Conservation (phyloP, 1,140 invertebrate genomes). For the Stenopsyche tienmushanensis region DNA sequence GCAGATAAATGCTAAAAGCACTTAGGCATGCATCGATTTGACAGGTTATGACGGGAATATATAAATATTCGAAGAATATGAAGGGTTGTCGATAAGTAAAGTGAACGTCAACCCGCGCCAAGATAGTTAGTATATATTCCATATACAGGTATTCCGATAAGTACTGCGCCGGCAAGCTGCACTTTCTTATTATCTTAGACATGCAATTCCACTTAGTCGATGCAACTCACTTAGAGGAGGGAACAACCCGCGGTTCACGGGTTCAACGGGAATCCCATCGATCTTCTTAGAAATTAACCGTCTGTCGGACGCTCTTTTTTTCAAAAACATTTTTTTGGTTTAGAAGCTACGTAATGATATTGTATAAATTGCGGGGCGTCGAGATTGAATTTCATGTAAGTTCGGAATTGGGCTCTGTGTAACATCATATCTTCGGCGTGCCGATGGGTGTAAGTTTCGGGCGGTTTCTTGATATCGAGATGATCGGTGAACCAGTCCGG, state of each 20-base stretch:
- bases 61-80: slow-evolving; percentile 6
- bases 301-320: too few relatives aligned
- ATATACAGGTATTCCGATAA: slow-evolving; percentile 24
- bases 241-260: slow-evolving; percentile 11
- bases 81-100: slow-evolving; percentile 26
- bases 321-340: too few relatives aligned
- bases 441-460: too few relatives aligned
- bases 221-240: slow-evolving; percentile 24
- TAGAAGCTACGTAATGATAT: too few relatives aligned
- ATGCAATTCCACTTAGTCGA: slow-evolving; percentile 40
- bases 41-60: slow-evolving; percentile 9
- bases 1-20: slow-evolving; percentile 4
- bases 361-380: too few relatives aligned
- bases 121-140: slow-evolving; percentile 2
- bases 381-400: too few relatives aligned
- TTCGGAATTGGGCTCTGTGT: too few relatives aligned
- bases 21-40: not conserved
- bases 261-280: too few relatives aligned
- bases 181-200: slow-evolving; percentile 40
- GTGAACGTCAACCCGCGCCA: not conserved
- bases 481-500: too few relatives aligned
- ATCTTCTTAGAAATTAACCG: not conserved
- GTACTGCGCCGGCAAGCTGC: slow-evolving; percentile 22
- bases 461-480: too few relatives aligned
- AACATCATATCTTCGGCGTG: too few relatives aligned